Evolutionary conservation across 2,888 invertebrate genomes (phyloP), one percentile per base, ranked within the genome.

Genomic region (Beris morrisii): DNA sequence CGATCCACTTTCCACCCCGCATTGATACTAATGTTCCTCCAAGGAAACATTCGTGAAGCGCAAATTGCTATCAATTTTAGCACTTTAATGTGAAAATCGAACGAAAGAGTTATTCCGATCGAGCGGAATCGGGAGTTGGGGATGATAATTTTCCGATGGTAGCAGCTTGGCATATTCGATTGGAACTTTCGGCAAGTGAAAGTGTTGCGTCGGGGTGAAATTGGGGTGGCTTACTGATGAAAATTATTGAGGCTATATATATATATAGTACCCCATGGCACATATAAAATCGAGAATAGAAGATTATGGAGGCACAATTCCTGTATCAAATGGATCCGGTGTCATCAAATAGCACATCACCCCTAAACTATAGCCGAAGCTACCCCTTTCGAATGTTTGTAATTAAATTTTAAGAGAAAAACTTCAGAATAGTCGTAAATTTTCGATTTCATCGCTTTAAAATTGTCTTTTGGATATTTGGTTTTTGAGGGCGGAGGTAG

Each of bases 11-110:
- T 12, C 53, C 31, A 4, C 43, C 43, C 6, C 12, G 55, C 50
- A 52, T 54, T 65, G 68, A 66, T 64, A 53, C 64, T 66, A 63
- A 68, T 69, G 53, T 66, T 69, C 38, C 68, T 66, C 68, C 52
- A 64, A 69, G 68, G 68, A 55, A 66, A 69, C 68, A 69, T 69
- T 69, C 53, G 46, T 64, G 66, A 66, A 63, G 66, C 68, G 68
- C 57, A 69, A 69, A 69, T 69, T 69, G 68, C 66, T 69, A 69
- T 69, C 68, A 69, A 64, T 69, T 69, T 69, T 69, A 69, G 64
- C 68, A 69, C 68, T 69, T 69, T 69, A 66, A 69, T 69, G 66
- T 66, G 68, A 66, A 66, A 69, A 69, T 69, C 68, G 68, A 69
- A 69, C 64, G 64, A 69, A 69, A 64, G 66, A 66, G 66, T 69